phyloP scores from a whole-genome alignment of 1,140 invertebrate species.

The Hesperophylax magnus region DNA sequence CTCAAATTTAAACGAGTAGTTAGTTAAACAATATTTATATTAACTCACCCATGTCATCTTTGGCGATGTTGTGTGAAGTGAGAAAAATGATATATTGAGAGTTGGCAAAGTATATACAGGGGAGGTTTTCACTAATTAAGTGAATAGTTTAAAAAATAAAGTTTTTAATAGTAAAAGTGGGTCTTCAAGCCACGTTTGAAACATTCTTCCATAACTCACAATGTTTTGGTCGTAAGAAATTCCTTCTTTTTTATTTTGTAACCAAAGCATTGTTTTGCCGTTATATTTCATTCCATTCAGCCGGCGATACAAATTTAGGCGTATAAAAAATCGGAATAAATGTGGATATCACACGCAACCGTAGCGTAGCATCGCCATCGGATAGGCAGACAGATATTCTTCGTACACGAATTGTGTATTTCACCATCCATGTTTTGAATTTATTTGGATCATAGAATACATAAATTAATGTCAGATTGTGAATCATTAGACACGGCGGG shows the following conservation, averaged over 20 bases:
- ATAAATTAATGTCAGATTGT: conserved; percentile 40
- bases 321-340: conserved; percentile 25
- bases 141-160: too few relatives aligned
- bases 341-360: conserved; percentile 35
- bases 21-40: too few relatives aligned
- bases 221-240: neutral
- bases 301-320: conserved; percentile 31
- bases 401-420: conserved; percentile 22
- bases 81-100: too few relatives aligned
- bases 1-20: too few relatives aligned
- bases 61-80: too few relatives aligned
- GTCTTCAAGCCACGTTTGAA: too few relatives aligned
- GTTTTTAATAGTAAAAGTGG: too few relatives aligned
- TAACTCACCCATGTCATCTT: too few relatives aligned
- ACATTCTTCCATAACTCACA: too few relatives aligned
- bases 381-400: conserved; percentile 3
- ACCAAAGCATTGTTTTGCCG: conserved; percentile 11
- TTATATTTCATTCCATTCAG: conserved; percentile 39
- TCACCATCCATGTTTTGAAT: conserved; percentile 36
- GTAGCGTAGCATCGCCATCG: neutral
- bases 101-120: too few relatives aligned
- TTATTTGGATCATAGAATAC: conserved; percentile 38
- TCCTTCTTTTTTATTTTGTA: conserved; percentile 27
- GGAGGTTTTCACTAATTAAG: too few relatives aligned
- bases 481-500: conserved; percentile 37